These are phyloP conservation scores for Azorinus chamasolen DNA, from an alignment of 2,888 invertebrate species.

Conservation along the genomic window DNA sequence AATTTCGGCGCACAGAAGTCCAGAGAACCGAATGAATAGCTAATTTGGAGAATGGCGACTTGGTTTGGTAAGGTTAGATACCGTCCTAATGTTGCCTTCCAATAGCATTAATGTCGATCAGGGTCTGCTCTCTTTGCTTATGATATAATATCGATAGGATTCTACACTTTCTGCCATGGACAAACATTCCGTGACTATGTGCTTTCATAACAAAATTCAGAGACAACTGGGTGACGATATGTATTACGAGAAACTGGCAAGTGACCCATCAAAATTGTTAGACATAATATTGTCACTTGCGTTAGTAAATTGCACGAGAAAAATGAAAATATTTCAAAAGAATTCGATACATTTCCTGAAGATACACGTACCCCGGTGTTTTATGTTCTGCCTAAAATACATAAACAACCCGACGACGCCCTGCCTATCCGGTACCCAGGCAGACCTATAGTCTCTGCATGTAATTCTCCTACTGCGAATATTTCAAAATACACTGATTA, in stretches of 20 bases:
- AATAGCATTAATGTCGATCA: too few relatives aligned
- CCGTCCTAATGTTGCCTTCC: too few relatives aligned
- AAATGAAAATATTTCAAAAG: neutral
- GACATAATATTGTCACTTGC: neutral
- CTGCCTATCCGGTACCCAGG: constrained; percentile 14
- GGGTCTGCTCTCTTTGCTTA: too few relatives aligned
- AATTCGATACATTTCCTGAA: constrained; percentile 20
- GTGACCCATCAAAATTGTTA: neutral
- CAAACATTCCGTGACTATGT: too few relatives aligned
- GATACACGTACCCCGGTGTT: constrained; percentile 10
- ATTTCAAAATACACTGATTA: constrained; percentile 6
- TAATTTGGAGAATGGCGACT: too few relatives aligned
- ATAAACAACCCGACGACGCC: neutral
- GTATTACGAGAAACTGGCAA: constrained; percentile 5
- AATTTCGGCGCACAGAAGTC: too few relatives aligned
- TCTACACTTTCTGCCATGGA: too few relatives aligned
- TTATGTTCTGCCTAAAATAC: constrained; percentile 28
- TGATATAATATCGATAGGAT: too few relatives aligned
- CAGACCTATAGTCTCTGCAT: constrained; percentile 19
- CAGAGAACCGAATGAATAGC: too few relatives aligned
- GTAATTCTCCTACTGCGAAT: constrained; percentile 1
- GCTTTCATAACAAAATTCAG: too few relatives aligned
- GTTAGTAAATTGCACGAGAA: neutral
- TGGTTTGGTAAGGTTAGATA: too few relatives aligned
- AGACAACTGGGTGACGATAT: constrained; percentile 6